Evolutionary conservation across 2,113 vertebrate species (phyloP).

Genomic region (Cisticola juncidis): DNA sequence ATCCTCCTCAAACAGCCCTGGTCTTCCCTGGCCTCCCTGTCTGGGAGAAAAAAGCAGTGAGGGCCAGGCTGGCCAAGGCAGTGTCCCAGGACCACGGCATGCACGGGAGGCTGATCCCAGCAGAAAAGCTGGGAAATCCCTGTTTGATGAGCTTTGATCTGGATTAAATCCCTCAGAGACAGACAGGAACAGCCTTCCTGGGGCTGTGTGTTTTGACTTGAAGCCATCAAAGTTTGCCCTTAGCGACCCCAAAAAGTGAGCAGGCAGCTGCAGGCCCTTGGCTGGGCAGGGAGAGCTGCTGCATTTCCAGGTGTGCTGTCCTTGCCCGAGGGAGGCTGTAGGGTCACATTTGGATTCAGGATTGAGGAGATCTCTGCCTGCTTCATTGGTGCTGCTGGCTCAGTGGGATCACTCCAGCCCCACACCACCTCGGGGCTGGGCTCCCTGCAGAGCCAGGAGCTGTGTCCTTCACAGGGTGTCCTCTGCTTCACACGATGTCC

Average conservation of each 20-base stretch:
- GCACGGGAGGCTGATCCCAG: background rate
- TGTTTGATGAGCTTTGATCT: slow-evolving; percentile 17
- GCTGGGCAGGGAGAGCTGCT: background rate
- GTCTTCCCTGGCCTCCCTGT: background rate
- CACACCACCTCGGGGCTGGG: background rate
- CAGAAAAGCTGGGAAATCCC: slow-evolving; percentile 3
- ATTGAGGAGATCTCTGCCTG: background rate
- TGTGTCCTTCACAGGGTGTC: background rate
- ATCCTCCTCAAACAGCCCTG: background rate
- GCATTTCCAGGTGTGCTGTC: background rate
- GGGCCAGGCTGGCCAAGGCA: background rate
- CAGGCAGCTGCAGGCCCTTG: background rate
- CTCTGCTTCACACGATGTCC: background rate
- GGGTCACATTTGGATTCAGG: background rate
- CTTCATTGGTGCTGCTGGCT: background rate
- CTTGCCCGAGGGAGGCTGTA: rapidly evolving
- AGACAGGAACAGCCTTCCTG: background rate
- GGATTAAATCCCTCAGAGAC: background rate
- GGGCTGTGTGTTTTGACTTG: slow-evolving; percentile 6
- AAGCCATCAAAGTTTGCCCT: background rate
- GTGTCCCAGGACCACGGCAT: rapidly evolving
- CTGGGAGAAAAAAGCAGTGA: background rate
- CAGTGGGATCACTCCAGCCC: background rate
- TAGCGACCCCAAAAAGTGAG: background rate
- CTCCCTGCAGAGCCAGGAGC: background rate